These are phyloP conservation scores for Agonum fuliginosum DNA, from an alignment of 2,888 invertebrate genomes.

Conservation along the genomic window DNA sequence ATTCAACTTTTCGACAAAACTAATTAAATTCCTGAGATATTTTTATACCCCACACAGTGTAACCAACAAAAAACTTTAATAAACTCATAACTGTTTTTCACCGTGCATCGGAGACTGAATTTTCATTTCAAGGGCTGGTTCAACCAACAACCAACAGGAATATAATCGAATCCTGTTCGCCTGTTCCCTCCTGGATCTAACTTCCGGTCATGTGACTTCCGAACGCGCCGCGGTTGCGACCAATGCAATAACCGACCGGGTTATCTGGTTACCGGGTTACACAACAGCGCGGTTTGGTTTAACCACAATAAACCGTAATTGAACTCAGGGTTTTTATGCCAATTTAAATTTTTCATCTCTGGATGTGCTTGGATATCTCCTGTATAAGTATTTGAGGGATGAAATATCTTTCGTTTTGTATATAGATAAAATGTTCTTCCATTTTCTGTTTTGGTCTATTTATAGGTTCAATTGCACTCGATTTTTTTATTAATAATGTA, in stretches of 20 bases:
- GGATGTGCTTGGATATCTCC: no score
- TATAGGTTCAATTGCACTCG: no score
- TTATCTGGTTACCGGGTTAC: slow-evolving; percentile 21
- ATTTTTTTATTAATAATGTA: no score
- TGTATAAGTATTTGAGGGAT: no score
- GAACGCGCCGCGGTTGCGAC: not conserved
- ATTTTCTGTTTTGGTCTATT: no score
- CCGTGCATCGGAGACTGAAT: not conserved
- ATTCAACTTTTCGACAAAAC: no score
- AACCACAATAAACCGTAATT: no score
- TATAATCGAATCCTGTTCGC: slow-evolving; percentile 23
- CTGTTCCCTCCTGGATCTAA: not conserved
- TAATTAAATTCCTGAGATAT: no score
- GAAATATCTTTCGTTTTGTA: no score
- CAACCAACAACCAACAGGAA: not conserved
- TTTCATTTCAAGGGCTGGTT: not conserved
- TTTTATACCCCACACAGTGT: not conserved
- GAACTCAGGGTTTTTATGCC: no score
- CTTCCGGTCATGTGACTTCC: slow-evolving; percentile 36
- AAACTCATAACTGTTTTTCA: slow-evolving; percentile 2
- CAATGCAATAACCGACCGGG: slow-evolving; percentile 26
- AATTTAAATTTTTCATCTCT: no score
- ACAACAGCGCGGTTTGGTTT: not conserved
- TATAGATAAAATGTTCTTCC: no score
- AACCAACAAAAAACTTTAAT: slow-evolving; percentile 18